Evolutionary conservation across 2,113 vertebrate genomes (phyloP), one percentile per base, ranked within the genome.

Genomic region (Sinocyclocheilus rhinocerous): DNA sequence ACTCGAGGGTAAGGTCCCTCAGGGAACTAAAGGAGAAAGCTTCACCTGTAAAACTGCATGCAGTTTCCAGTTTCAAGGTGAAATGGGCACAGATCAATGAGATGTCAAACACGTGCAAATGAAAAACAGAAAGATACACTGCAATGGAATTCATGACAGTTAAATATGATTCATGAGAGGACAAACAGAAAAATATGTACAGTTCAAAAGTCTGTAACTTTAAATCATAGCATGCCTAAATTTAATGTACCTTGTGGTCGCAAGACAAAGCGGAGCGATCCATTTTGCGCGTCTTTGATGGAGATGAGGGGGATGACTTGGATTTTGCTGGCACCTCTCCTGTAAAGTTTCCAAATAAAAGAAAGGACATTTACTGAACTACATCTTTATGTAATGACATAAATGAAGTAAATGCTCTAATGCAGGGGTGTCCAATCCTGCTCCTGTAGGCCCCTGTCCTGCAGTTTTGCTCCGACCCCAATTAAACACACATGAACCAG

Each of bases 241-340:
- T n/a, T 13, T 0, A 39, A 42, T 89, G 90, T 91, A 95, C 95
- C 92, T 94, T 93, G 88, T 94, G 91, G 85, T 95, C 95, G 59
- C 95, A 95, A 39, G 95, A 95, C 16, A 95, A 86, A 69, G 92
- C 84, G 16, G 94, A 93, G 26, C 93, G 95, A 76, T 96, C 94
- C 93, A 95, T 95, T 90, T 91, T 95, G 89, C 92, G 91, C 16
- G 87, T 92, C 91, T 94, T 96, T 91, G 95, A 94, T 52, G 95
- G 95, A 11, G 94, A 95, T 2, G 95, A 95, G 55, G 95, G 95
- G 22, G 94, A 95, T 1, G 95, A 95, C 89, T 95, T 95, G 61
- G 94, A 95, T 87, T 94, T 95, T 76, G 90, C 26, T 84, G 94
- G 93, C 39, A 91, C 85, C 29, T 92, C 92, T 85, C 81, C 92